Evolutionary conservation across 2,888 invertebrate genomes (phyloP), one percentile per base, ranked within the genome.

Genomic region (Cactoblastis cactorum): DNA sequence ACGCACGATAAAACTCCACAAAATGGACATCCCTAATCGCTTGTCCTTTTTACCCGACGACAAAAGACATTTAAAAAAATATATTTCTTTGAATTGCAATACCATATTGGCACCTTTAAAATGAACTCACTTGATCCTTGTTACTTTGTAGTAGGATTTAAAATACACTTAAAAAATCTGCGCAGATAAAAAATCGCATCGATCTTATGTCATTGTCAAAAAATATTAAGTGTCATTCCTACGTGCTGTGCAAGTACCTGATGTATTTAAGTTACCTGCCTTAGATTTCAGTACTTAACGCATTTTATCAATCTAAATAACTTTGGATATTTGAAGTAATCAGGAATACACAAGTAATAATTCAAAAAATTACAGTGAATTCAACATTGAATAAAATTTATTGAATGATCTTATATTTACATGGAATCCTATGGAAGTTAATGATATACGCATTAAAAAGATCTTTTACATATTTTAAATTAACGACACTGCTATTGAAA

Each of bases 21-120:
- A 77, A 83, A 84, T 76, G 84, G 81, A 84, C 87, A 86, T 77
- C 72, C 79, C 80, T 84, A 86, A 87, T 88, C 83, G 73, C 68
- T 74, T 81, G 83, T 80, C 77, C 76, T 77, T 77, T 49, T 80
- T 76, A 79, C 80, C 80, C 79, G 74, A 67, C 63, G 56, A 83
- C 83, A 86, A 86, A 78, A 74, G 80, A 69, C 51, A 50, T 51
- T 58, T 69, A 78, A 80, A 82, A 80, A 77, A 71, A 59, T 53
- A 55, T 52, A 59, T 61, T 73, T 67, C 69, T 57, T 59, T 65
- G 61, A 62, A 71, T 53, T 54, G 51, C 53, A 3, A 46, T 49
- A 45, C 49, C 6, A 56, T 49, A 45, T 54, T 51, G n/a, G 17
- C 15, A 52, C 35, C 19, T 3, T 38, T 4, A 6, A 14, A 3